phyloP scores from a whole-genome alignment of 1,140 invertebrate species.

The Vanessa tameamea region DNA sequence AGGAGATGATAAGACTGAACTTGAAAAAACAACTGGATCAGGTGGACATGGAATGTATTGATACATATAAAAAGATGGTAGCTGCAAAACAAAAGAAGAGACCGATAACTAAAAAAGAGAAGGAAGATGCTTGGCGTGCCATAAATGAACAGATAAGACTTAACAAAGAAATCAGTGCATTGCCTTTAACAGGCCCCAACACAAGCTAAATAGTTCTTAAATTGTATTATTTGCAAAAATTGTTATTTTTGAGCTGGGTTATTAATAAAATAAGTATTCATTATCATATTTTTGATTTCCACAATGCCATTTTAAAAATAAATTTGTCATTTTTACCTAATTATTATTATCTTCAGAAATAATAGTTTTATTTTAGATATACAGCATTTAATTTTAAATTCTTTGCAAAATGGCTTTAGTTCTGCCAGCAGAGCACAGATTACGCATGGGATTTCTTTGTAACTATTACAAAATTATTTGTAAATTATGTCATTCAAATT shows the following conservation, averaged over 20 bases:
- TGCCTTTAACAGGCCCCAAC: slow-evolving; percentile 73
- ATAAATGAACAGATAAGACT: slow-evolving; percentile 82
- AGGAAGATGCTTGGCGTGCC: slow-evolving; percentile 87
- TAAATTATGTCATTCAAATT: too few species aligned
- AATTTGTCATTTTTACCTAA: too few species aligned
- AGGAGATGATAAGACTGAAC: slow-evolving; percentile 78
- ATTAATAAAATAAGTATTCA: slow-evolving; percentile 18
- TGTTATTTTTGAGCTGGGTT: slow-evolving; percentile 16
- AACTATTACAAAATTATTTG: too few species aligned
- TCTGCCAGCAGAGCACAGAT: too few species aligned
- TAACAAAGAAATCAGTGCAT: slow-evolving; percentile 80
- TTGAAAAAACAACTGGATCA: slow-evolving; percentile 78
- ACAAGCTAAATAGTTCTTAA: slow-evolving; percentile 52
- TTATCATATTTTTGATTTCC: slow-evolving; percentile 1
- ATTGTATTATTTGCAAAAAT: slow-evolving; percentile 16
- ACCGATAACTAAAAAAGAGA: slow-evolving; percentile 89
- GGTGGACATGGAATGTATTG: slow-evolving; percentile 82
- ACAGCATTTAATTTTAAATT: too few species aligned
- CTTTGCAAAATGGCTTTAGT: too few species aligned
- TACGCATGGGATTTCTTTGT: too few species aligned
- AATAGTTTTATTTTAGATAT: too few species aligned
- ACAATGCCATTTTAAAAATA: not conserved
- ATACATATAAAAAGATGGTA: slow-evolving; percentile 89
- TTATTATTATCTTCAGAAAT: too few species aligned
- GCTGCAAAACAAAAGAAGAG: slow-evolving; percentile 89